Evolutionary conservation across 2,113 vertebrate species (phyloP), one percentile per base, ranked within the genome.

Genomic region (Microtus oregoni): DNA sequence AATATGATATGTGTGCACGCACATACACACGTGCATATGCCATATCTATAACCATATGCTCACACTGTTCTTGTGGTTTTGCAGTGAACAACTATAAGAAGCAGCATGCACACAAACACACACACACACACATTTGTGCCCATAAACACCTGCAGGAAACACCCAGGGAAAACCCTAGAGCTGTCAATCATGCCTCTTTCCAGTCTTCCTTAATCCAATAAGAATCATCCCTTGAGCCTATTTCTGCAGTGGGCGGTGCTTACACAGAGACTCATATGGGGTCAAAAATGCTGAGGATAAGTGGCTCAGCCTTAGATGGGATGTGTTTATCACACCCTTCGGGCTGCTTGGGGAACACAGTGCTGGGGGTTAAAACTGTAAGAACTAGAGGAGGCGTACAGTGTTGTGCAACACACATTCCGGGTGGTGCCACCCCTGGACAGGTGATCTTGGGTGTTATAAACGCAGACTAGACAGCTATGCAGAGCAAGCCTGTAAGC

Each of bases 151-250:
- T 7, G 12, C 67, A 3, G 44, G 44, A 52, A 73, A 13, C 5
- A 1, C n/a, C 11, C 14, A 0, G 0, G 2, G 44, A 38, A 35
- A 13, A 44, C 0, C 14, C 20, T 1, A 3, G 26, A 4, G 10
- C 47, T 32, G 3, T 7, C 38, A 1, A 4, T 44, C 6, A 8
- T 0, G 13, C 61, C 20, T 26, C 41, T 38, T 67, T 19, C 9
- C 28, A 26, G 28, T 32, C 61, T 67, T 26, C 83, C 77, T 44
- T 4, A 12, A 20, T 58, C 7, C 8, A 32, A 32, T 4, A 2
- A 41, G 4, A 30, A 1, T 15, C n/a, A n/a, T 28, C 24, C 22
- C 19, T 67, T 19, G n/a, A 32, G 19, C 35, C 28, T 82, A 7
- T 38, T 15, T 63, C 58, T 83, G n/a, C 81, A 63, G 58, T 41